Conservation (phyloP, 2,797 vertebrate genomes). For the Gobio occitaniae region DNA sequence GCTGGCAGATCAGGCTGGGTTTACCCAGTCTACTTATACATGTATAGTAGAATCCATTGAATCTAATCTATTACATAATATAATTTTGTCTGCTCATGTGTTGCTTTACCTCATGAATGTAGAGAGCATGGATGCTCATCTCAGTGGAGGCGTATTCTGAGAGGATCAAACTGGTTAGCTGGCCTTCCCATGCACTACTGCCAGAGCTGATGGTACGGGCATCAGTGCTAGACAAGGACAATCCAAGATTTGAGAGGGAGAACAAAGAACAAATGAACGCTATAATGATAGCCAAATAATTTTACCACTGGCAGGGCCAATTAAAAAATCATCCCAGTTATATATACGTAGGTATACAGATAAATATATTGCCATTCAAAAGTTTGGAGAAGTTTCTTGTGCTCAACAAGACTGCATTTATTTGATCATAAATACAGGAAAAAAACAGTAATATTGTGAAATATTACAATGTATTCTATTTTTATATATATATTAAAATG, state of each 20-base stretch:
- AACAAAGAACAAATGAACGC: neutral
- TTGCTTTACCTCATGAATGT: slow-evolving; percentile 92
- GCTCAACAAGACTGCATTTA: neutral
- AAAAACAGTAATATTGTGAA: neutral
- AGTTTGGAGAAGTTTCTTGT: neutral
- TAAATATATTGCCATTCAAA: neutral
- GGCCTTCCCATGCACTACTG: slow-evolving; percentile 96
- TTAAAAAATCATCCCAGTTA: neutral
- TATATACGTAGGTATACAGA: neutral
- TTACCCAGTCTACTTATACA: neutral
- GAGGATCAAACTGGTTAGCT: slow-evolving; percentile 92
- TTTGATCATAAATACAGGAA: neutral
- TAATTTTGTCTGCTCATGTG: neutral
- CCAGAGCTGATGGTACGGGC: slow-evolving; percentile 91
- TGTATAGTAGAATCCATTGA: neutral
- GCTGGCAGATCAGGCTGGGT: too few species aligned
- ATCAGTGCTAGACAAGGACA: slow-evolving; percentile 79
- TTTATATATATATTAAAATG: too few species aligned
- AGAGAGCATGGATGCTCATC: slow-evolving; percentile 98
- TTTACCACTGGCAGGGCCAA: neutral
- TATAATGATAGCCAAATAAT: neutral
- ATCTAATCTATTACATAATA: neutral
- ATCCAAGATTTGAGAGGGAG: neutral
- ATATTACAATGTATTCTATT: too few species aligned
- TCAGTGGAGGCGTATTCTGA: slow-evolving; percentile 97